Evolutionary conservation across 2,797 vertebrate genomes (phyloP).

Genomic region (Tragelaphus oryx): DNA sequence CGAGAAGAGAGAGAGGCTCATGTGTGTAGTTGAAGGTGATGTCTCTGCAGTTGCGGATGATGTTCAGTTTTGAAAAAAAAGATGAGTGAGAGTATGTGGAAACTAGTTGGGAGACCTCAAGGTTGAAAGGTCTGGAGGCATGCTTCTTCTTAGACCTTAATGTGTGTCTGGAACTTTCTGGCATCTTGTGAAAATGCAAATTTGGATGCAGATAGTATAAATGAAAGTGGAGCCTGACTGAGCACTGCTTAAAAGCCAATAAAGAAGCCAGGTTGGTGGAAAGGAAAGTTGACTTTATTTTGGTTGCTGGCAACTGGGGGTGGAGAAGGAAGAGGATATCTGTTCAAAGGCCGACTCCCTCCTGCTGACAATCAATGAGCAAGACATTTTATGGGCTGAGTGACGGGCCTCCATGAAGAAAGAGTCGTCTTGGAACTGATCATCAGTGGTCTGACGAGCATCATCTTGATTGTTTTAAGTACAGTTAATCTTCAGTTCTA

Average conservation of each 20-base stretch:
- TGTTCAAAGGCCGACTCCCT: neutral
- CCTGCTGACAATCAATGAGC: neutral
- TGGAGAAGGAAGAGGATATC: neutral
- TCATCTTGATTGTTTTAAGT: neutral
- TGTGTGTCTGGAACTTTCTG: neutral
- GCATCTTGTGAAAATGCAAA: neutral
- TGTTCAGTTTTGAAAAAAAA: neutral
- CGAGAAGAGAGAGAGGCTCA: neutral
- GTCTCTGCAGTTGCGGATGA: too few relatives aligned
- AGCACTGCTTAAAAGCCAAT: neutral
- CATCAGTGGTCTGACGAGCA: neutral
- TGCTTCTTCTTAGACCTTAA: neutral
- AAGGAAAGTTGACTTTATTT: neutral
- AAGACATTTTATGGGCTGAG: neutral
- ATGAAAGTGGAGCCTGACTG: neutral
- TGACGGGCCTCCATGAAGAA: neutral
- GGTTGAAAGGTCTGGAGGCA: neutral
- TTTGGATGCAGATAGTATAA: neutral
- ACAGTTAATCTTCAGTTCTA: neutral
- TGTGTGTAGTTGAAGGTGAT: accelerated
- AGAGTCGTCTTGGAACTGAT: neutral
- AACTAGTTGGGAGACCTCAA: neutral
- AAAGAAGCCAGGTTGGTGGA: neutral
- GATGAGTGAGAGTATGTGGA: neutral
- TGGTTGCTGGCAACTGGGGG: neutral